Evolutionary conservation across 2,888 invertebrate genomes (phyloP).

Genomic region (Ernsta delagoae): DNA sequence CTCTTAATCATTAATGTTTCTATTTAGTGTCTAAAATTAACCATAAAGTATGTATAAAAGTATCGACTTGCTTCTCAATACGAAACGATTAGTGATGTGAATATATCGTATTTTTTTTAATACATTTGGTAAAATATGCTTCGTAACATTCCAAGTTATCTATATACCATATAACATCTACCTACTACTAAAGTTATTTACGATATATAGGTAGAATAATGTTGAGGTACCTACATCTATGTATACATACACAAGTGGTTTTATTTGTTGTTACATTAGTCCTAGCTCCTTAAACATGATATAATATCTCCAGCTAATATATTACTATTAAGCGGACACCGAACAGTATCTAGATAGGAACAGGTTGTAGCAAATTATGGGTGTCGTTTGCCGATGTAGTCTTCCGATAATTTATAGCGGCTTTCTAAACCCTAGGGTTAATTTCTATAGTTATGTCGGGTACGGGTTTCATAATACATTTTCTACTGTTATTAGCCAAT

Average conservation of each 20-base stretch:
- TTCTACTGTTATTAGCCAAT: constrained; percentile 10
- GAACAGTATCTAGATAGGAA: constrained; percentile 51
- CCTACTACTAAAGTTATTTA: no score
- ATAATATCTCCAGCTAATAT: constrained; percentile 33
- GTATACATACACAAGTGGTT: not conserved
- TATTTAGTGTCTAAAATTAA: no score
- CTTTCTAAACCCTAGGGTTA: constrained; percentile 68
- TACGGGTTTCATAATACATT: constrained; percentile 18
- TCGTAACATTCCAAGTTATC: no score
- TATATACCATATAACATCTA: no score
- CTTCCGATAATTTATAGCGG: constrained; percentile 73
- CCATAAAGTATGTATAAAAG: no score
- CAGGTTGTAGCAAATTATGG: constrained; percentile 72
- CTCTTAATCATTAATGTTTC: no score
- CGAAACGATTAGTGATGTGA: no score
- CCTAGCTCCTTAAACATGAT: constrained; percentile 31
- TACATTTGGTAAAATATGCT: no score
- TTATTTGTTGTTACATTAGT: constrained; percentile 21
- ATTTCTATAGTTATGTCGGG: constrained; percentile 36
- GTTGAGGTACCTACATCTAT: not conserved
- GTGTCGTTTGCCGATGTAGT: constrained; percentile 66
- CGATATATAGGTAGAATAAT: no score
- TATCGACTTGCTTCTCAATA: no score
- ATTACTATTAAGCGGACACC: constrained; percentile 37
- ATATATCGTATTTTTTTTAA: no score